Evolutionary conservation across 2,888 invertebrate species (phyloP).

Genomic region (Embidobia sp.): DNA sequence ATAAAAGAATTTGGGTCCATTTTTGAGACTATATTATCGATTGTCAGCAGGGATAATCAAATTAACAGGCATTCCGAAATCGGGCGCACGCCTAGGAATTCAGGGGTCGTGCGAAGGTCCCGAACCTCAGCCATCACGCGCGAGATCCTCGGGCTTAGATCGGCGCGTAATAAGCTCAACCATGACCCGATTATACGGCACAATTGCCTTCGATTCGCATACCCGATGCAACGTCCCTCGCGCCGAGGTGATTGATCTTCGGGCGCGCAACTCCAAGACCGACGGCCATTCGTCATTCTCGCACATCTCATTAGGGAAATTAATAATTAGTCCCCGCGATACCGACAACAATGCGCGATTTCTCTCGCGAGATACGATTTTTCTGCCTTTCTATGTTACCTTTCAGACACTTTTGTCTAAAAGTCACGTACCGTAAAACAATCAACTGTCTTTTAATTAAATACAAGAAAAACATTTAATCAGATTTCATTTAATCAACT

Average conservation of each 20-base stretch:
- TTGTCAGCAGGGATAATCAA: slow-evolving; percentile 27
- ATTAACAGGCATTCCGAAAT: slow-evolving; percentile 38
- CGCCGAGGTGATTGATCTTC: slow-evolving; percentile 60
- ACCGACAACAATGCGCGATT: slow-evolving; percentile 6
- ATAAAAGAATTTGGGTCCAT: slow-evolving; percentile 34
- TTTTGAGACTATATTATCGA: slow-evolving; percentile 32
- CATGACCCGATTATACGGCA: slow-evolving; percentile 55
- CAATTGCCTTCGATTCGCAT: slow-evolving; percentile 44
- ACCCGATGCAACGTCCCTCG: too few relatives aligned
- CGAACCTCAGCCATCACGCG: slow-evolving; percentile 11
- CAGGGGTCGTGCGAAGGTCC: slow-evolving; percentile 46
- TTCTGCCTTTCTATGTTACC: too few relatives aligned
- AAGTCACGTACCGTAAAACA: too few relatives aligned
- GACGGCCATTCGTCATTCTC: slow-evolving; percentile 60
- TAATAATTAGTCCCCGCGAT: slow-evolving; percentile 51
- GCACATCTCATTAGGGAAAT: slow-evolving; percentile 63
- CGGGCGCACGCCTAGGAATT: slow-evolving; percentile 38
- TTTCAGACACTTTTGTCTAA: too few relatives aligned
- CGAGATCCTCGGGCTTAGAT: slow-evolving; percentile 43
- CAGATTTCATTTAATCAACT: too few relatives aligned
- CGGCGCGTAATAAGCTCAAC: slow-evolving; percentile 43
- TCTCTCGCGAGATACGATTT: too few relatives aligned
- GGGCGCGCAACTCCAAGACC: slow-evolving; percentile 40
- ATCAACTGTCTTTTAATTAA: too few relatives aligned
- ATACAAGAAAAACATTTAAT: too few relatives aligned